These are phyloP conservation scores for Coregonus sp. DNA, from an alignment of 2,797 vertebrate genomes.

Conservation along the genomic window DNA sequence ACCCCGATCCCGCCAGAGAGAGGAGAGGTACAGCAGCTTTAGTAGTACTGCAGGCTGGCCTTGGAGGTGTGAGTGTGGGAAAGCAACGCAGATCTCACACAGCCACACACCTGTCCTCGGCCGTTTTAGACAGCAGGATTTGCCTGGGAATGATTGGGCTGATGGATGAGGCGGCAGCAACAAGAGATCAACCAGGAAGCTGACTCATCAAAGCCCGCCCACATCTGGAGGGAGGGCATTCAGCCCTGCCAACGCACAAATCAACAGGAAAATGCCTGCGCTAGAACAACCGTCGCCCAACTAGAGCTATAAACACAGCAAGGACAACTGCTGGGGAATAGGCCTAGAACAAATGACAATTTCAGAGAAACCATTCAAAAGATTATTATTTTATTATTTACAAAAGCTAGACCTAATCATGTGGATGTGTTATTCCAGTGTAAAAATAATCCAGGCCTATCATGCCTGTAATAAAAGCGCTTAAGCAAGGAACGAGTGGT, in stretches of 20 bases:
- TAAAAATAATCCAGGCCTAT: slow-evolving; percentile 19
- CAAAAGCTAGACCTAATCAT: slow-evolving; percentile 1
- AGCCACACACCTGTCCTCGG: slow-evolving; percentile 30
- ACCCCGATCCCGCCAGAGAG: background rate
- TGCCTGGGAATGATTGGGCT: slow-evolving; percentile 51
- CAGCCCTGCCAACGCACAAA: slow-evolving; percentile 39
- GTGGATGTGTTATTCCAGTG: background rate
- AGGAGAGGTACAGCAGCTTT: slow-evolving; percentile 8
- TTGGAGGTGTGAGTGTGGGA: background rate
- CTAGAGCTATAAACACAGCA: background rate
- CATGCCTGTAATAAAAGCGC: background rate
- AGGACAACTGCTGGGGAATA: slow-evolving; percentile 2
- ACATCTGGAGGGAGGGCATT: slow-evolving; percentile 68
- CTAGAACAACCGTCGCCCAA: background rate
- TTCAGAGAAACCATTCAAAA: background rate
- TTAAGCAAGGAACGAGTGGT: background rate
- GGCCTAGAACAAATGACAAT: slow-evolving; percentile 10
- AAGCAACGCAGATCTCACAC: slow-evolving; percentile 15
- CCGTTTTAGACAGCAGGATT: slow-evolving; percentile 43
- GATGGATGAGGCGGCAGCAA: slow-evolving; percentile 52
- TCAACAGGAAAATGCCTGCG: slow-evolving; percentile 39
- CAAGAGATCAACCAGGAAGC: slow-evolving; percentile 61
- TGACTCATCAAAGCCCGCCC: slow-evolving; percentile 69
- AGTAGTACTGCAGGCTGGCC: background rate
- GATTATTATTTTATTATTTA: background rate